Base-by-base conservation (phyloP, 2,113 vertebrate species). In the Vicugna pacos region DNA sequence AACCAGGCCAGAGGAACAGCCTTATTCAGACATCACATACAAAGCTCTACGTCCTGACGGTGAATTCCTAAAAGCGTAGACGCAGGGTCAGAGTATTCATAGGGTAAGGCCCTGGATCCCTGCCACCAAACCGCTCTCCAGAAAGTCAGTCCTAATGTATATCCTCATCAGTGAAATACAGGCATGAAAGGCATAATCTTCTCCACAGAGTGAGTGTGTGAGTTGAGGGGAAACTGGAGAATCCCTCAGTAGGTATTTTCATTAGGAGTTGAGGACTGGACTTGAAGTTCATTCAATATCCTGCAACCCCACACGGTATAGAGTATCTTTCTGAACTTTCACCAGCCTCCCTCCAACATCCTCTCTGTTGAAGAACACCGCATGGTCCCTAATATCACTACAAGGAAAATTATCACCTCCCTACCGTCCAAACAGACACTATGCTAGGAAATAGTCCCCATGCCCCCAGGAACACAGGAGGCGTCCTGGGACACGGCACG, bases 91-190 rank as follows among this genome's bases (percentile, higher is more conserved):
- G 22, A 56, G 14, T 30, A 50, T 38, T 58, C 35, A 19, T 14
- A 14, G 1, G 5, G n/a, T 20, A 69, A 73, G 46, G 38, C 70
- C 52, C 77, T 64, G 72, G 10, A 16, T 32, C 32, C 6, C 35
- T 35, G 20, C 20, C 54, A 60, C 20, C 70, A 48, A 50, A 48
- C 0, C 12, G 46, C 4, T 54, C 48, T 91, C 42, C 80, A 48
- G 38, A 91, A 92, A 80, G n/a, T 32, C 42, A 16, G 32, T 62
- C 42, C 58, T 52, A 35, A 60, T 60, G 5, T 24, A 28, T 15
- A 19, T n/a, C 48, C 38, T 38, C 6, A 22, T 11, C 0, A 0
- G 56, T 4, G 17, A 42, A 42, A 35, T 22, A 3, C 3, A 52
- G 2, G 26, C 46, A 22, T 3, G n/a, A 60, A 56, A 72, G 20